Conservation (phyloP, 1,140 invertebrate species). For the Drosophila ercepeae region DNA sequence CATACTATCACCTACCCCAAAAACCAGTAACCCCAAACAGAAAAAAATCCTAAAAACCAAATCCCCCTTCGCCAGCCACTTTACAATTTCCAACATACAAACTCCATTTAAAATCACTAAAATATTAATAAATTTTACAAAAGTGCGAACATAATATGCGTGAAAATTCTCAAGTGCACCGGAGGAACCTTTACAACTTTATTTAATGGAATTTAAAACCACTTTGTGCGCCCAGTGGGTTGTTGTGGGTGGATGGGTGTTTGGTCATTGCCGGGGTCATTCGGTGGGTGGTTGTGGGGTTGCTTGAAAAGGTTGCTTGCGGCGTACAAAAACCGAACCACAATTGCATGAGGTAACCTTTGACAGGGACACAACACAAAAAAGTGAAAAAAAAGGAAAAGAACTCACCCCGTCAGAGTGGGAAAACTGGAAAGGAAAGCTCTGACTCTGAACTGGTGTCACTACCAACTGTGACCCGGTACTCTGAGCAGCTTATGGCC, state of each 20-base stretch:
- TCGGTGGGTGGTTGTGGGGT: conserved; percentile 25
- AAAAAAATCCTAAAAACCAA: conserved; percentile 19
- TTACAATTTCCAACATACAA: conserved; percentile 55
- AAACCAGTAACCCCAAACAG: conserved; percentile 1
- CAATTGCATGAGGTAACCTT: conserved; percentile 80
- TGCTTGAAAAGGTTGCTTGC: conserved; percentile 58
- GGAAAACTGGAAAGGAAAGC: conserved; percentile 56
- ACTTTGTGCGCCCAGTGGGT: conserved; percentile 61
- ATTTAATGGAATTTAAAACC: conserved; percentile 84
- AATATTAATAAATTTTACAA: conserved; percentile 83
- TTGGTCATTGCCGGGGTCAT: conserved; percentile 15
- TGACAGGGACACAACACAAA: conserved; percentile 48
- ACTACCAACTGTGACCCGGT: conserved; percentile 71
- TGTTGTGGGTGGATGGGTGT: conserved; percentile 40
- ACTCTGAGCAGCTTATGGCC: conserved; percentile 70
- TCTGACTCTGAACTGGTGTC: conserved; percentile 65
- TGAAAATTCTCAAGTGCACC: conserved; percentile 72
- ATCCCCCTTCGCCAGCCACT: conserved; percentile 3
- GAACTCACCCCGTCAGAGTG: conserved; percentile 28
- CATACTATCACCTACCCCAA: conserved; percentile 17
- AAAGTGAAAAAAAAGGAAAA: conserved; percentile 21
- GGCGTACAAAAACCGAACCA: conserved; percentile 54
- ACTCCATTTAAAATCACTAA: conserved; percentile 82
- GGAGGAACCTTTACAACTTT: conserved; percentile 76
- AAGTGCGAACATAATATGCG: conserved; percentile 81